Evolutionary conservation across 30 jellyfish, hydroid and myxozoan species (phyloP), one percentile per base, ranked within the genome.

Genomic region (Haliclystus octoradiatus): DNA sequence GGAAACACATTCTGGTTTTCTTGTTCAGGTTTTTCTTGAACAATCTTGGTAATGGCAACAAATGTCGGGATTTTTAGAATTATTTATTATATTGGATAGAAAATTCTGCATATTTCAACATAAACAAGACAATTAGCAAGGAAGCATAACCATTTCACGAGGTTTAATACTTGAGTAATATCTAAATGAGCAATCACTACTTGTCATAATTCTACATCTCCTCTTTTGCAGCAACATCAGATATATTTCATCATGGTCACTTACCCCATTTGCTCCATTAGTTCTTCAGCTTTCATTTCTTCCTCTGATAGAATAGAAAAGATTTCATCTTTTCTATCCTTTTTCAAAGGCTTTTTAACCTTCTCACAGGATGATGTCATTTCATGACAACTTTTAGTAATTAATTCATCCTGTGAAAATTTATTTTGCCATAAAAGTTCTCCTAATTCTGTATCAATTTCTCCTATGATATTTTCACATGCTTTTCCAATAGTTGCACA

Each of bases 191-290:
- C n/a, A n/a, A n/a, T n/a, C n/a, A n/a, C n/a, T n/a, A n/a, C n/a
- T n/a, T n/a, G n/a, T n/a, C n/a, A n/a, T n/a, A n/a, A n/a, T n/a
- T n/a, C n/a, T n/a, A n/a, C n/a, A n/a, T n/a, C n/a, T n/a, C n/a
- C n/a, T n/a, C n/a, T n/a, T n/a, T n/a, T n/a, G n/a, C n/a, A n/a
- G n/a, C n/a, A n/a, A n/a, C n/a, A n/a, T n/a, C n/a, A n/a, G n/a
- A n/a, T n/a, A n/a, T n/a, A n/a, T n/a, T n/a, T n/a, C 57, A 40
- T 19, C 3, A 28, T 14, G 50, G 33, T 19, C 15, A 63, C 80
- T 80, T 72, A 88, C 97, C 71, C 75, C 95, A 88, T 88, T 33
- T 80, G 66, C 31, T 72, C 79, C 97, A 88, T 88, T 72, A 80
- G 33, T 5, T 88, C 89, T 27, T 28, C 73, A 19, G 93, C 97